phyloP scores from a whole-genome alignment of 2,888 invertebrate species.

The Uloborus plumipes region DNA sequence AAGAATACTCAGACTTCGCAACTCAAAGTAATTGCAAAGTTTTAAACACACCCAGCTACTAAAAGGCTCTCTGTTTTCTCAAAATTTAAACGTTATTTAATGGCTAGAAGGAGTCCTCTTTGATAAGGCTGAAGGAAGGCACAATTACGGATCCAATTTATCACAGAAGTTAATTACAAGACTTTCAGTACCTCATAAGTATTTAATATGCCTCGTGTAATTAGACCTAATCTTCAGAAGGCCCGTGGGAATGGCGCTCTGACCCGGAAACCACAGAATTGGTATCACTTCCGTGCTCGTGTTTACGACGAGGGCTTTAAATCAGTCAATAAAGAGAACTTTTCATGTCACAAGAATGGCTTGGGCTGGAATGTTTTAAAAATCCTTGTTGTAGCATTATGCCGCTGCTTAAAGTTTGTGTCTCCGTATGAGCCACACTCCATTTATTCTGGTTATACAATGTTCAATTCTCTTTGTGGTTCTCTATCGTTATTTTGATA shows the following conservation, averaged over 20 bases:
- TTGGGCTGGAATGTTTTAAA: too few species aligned
- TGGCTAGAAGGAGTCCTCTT: constrained; percentile 13
- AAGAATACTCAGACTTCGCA: background rate
- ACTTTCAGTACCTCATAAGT: constrained; percentile 58
- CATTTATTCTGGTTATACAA: too few species aligned
- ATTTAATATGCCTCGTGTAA: constrained; percentile 61
- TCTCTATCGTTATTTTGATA: too few species aligned
- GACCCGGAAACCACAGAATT: constrained; percentile 51
- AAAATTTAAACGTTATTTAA: constrained; percentile 52
- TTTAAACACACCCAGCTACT: constrained; percentile 43
- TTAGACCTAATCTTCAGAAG: constrained; percentile 58
- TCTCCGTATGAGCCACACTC: too few species aligned
- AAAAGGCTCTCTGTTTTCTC: constrained; percentile 1
- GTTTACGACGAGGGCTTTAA: constrained; percentile 24
- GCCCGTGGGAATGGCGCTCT: constrained; percentile 17
- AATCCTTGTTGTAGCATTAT: too few species aligned
- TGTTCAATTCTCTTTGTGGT: too few species aligned
- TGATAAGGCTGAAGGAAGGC: constrained; percentile 38
- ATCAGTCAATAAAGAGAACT: constrained; percentile 37
- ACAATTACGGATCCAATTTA: constrained; percentile 57
- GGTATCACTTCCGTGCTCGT: constrained; percentile 19
- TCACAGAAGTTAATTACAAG: constrained; percentile 62
- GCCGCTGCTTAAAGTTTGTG: too few species aligned
- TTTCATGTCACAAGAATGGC: constrained; percentile 13
- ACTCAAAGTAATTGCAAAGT: constrained; percentile 6